Evolutionary conservation across 2,888 invertebrate species (phyloP).

Genomic region (Diaprepes abbreviatus): DNA sequence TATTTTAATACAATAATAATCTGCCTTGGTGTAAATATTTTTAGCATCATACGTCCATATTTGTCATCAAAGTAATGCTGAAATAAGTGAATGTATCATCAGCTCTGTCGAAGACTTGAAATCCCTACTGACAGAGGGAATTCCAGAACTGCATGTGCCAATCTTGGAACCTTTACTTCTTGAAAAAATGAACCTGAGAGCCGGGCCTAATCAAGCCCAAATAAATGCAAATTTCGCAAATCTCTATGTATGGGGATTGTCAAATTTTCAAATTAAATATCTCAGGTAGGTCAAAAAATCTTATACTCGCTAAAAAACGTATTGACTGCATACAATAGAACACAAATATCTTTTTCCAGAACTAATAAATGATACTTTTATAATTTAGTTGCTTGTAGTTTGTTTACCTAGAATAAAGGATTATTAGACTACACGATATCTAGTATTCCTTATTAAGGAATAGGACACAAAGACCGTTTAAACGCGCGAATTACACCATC

Average conservation of each 20-base stretch:
- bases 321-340: no score
- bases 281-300: constrained; percentile 69
- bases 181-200: constrained; percentile 74
- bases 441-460: no score
- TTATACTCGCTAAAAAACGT: no score
- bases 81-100: constrained; percentile 75
- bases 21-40: no score
- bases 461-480: no score
- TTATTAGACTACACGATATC: no score
- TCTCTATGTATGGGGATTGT: constrained; percentile 70
- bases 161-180: constrained; percentile 75
- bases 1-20: no score
- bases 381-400: no score
- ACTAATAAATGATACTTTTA: no score
- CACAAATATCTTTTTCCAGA: no score
- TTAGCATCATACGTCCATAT: constrained; percentile 77
- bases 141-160: constrained; percentile 78
- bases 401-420: no score
- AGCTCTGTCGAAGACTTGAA: constrained; percentile 74
- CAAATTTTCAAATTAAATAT: constrained; percentile 70
- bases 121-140: constrained; percentile 74
- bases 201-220: constrained; percentile 69
- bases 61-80: constrained; percentile 75
- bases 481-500: no score
- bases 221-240: constrained; percentile 70